Evolutionary conservation across 2,888 invertebrate species (phyloP), one percentile per base, ranked within the genome.

Genomic region (Branchipolynoe longqiensis): DNA sequence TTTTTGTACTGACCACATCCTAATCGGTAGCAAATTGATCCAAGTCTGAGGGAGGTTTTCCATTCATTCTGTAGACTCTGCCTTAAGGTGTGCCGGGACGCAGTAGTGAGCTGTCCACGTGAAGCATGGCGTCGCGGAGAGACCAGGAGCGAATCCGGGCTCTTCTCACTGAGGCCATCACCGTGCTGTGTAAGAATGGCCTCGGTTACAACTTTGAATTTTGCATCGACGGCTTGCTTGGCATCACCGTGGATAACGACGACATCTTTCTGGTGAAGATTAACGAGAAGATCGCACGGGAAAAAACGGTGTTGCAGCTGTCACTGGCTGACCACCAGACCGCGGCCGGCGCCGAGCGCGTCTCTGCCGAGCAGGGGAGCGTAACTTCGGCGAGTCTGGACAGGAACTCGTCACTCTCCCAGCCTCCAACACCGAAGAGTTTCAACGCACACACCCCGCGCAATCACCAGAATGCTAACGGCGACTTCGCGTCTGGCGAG

Each of bases 211-310:
- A 78, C 6, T 48, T 25, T 12, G 78, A 78, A 48, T 78, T 78
- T 25, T 78, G 78, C 28, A 78, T 78, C 12, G 78, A 78, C 48
- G 78, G 78, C n/a, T 48, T 78, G 8, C 28, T 78, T 28, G 78
- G 78, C 2, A 78, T 78, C 25, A 78, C 78, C 18, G 54, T 78
- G 28, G 78, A 78, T 28, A 78, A 78, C 12, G 78, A 78, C 14
- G 78, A 78, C 28, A 54, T 78, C 18, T 78, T 78, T 78, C 78
- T 78, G 48, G 78, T 78, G 6, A 78, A 78, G 48, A 78, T 78
- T 33, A 41, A 78, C 12, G 78, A 78, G 54, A 78, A 69, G 22
- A 69, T 69, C 12, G 38, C 36, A 22, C 69, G 69, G 18, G 69
- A 69, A 2, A 69, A 69, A 38, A 33, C 36, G 22, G 12, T 4